Conservation (phyloP, 1,140 invertebrate genomes). For the Ectropis grisescens region DNA sequence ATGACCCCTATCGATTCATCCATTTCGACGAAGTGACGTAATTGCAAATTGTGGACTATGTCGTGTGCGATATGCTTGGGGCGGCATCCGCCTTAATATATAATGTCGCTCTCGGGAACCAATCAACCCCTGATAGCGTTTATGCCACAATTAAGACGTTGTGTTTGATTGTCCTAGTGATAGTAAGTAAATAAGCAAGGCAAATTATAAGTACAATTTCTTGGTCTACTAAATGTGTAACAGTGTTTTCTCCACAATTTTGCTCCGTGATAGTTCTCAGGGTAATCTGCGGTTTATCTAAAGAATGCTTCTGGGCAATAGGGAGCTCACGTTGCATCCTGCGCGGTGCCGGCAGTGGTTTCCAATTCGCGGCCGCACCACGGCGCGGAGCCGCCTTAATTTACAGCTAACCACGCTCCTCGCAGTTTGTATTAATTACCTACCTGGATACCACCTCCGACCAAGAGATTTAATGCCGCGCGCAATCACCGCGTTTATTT, state of each 20-base stretch:
- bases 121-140: too few species aligned
- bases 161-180: too few species aligned
- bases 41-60: constrained; percentile 33
- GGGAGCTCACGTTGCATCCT: constrained; percentile 19
- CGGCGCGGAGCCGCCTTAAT: constrained; percentile 48
- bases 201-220: too few species aligned
- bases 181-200: too few species aligned
- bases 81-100: too few species aligned
- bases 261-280: too few species aligned
- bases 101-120: too few species aligned
- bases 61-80: constrained; percentile 1
- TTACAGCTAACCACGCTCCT: constrained; percentile 48
- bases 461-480: constrained; percentile 42
- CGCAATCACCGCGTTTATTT: constrained; percentile 41
- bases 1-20: constrained; percentile 60
- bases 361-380: constrained; percentile 28
- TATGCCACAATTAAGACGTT: too few species aligned
- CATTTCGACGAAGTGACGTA: constrained; percentile 49
- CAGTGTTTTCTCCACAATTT: too few species aligned
- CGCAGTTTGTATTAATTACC: constrained; percentile 62
- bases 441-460: constrained; percentile 32
- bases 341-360: constrained; percentile 32
- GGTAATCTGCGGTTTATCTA: too few species aligned
- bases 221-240: too few species aligned
- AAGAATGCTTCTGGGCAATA: constrained; percentile 14